phyloP scores from a whole-genome alignment of 2,888 invertebrate genomes.

The Neoitamus cyanurus region DNA sequence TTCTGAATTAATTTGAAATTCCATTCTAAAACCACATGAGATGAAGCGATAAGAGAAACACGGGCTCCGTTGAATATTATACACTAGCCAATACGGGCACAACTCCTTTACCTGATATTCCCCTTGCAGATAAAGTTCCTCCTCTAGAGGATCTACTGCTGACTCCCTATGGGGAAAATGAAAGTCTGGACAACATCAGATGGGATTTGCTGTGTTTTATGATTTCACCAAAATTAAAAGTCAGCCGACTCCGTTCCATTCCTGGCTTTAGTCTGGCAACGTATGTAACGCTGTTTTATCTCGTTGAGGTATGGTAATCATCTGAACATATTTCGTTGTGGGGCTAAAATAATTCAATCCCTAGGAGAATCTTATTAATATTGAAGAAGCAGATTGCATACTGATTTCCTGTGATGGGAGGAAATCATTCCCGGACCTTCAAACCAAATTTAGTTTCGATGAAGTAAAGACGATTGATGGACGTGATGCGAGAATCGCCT shows the following conservation, averaged over 20 bases:
- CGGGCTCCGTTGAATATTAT: too few species aligned
- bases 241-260: not conserved
- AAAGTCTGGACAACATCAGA: conserved; percentile 15
- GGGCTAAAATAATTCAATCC: not conserved
- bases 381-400: conserved; percentile 49
- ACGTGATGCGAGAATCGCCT: conserved; percentile 41
- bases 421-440: not conserved
- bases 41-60: too few species aligned
- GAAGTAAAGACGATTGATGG: conserved; percentile 32
- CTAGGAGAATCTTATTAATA: conserved; percentile 29
- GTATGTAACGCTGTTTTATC: conserved; percentile 18
- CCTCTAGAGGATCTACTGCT: not conserved
- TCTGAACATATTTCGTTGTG: not conserved
- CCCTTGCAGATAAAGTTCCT: conserved; percentile 33
- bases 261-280: not conserved
- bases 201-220: conserved; percentile 42
- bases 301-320: conserved; percentile 5
- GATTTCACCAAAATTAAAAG: conserved; percentile 32
- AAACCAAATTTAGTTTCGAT: not conserved
- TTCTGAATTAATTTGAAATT: too few species aligned
- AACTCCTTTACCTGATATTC: not conserved
- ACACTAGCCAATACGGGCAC: too few species aligned
- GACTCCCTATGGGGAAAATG: not conserved
- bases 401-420: conserved; percentile 26
- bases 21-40: too few species aligned